Percentiles rank a stretch among this genome's conserved stretches.
These are phyloP conservation scores for Albula goreensis DNA, from an alignment of 2,113 vertebrate genomes.

Conservation along the genomic window DNA sequence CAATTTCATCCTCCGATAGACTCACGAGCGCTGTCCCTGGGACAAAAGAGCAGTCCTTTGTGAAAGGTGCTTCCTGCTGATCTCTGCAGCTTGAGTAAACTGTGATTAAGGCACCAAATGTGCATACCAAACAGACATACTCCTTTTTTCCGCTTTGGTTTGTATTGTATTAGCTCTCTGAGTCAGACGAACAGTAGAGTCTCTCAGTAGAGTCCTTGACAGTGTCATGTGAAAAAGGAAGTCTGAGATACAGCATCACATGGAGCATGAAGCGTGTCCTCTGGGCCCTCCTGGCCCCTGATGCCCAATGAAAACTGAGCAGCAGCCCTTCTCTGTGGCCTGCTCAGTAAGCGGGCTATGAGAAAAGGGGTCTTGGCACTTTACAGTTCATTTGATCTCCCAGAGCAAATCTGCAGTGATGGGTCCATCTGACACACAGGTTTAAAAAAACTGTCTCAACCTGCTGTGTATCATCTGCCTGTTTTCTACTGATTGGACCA, in stretches of 20 bases:
- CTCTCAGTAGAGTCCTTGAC: background rate
- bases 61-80: background rate
- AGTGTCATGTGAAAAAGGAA: background rate
- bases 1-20: background rate
- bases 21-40: background rate
- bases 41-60: background rate
- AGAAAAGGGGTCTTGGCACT: slow-evolving; percentile 10
- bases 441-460: slow-evolving; percentile 18
- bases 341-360: background rate
- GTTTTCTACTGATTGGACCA: background rate
- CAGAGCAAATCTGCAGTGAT: slow-evolving; percentile 20
- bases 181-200: background rate
- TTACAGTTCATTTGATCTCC: slow-evolving; percentile 28
- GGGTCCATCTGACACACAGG: slow-evolving; percentile 24
- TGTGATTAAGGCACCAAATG: background rate
- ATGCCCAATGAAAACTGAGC: background rate
- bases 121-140: background rate
- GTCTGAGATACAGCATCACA: background rate
- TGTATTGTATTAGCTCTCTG: background rate
- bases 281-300: background rate
- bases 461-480: slow-evolving; percentile 15
- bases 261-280: background rate
- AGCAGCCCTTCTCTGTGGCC: background rate
- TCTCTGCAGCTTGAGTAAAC: background rate
- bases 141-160: background rate